Conservation (phyloP, 2,888 invertebrate genomes). For the Stenotaenia linearis region DNA sequence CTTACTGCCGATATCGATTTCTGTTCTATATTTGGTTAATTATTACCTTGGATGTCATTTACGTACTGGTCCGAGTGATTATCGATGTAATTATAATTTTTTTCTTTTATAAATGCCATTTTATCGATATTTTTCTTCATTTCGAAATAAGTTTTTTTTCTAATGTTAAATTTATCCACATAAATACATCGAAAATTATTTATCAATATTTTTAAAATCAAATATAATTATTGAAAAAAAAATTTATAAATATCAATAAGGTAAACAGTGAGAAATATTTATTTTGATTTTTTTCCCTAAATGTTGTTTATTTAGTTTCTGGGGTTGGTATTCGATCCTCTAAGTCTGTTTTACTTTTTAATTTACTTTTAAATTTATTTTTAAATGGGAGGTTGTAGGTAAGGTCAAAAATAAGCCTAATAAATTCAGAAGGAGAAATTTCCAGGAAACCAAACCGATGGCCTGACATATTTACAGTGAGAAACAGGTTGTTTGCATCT, state of each 20-base stretch:
- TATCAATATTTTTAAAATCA: too few relatives aligned
- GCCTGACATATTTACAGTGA: not conserved
- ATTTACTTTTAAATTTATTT: not conserved
- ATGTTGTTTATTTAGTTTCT: not conserved
- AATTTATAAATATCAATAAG: too few relatives aligned
- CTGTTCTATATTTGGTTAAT: constrained; percentile 11
- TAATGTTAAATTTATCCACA: not conserved
- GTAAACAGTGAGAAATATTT: too few relatives aligned
- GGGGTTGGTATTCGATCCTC: not conserved
- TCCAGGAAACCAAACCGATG: constrained; percentile 1
- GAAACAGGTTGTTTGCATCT: constrained; percentile 2
- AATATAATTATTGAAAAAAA: too few relatives aligned
- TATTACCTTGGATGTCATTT: not conserved
- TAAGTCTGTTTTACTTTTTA: too few relatives aligned
- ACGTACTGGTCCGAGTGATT: not conserved
- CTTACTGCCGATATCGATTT: not conserved
- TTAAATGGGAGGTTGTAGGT: not conserved
- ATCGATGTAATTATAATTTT: not conserved
- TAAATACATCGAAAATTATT: too few relatives aligned
- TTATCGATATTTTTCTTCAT: not conserved
- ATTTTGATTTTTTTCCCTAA: too few relatives aligned
- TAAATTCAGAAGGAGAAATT: not conserved
- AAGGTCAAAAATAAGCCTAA: not conserved
- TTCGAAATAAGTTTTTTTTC: not conserved
- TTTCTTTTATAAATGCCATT: not conserved